Percentiles rank a stretch among this genome's conserved stretches.
Evolutionary conservation across 2,888 invertebrate genomes (phyloP).

Genomic region (Leuctra nigra): DNA sequence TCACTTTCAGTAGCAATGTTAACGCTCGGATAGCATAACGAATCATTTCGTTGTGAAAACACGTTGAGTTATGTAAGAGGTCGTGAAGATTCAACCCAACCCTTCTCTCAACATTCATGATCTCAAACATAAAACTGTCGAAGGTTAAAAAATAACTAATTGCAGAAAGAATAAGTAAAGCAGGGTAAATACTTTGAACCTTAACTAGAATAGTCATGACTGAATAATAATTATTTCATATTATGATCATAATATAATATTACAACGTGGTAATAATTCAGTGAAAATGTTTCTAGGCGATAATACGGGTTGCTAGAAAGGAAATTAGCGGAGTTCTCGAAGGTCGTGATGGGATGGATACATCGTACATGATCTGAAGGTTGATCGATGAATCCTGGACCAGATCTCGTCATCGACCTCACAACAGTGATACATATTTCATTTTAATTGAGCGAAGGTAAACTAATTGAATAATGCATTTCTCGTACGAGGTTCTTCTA

Average conservation of each 20-base stretch:
- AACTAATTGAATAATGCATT: background rate
- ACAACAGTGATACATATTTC: background rate
- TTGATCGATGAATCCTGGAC: slow-evolving; percentile 7
- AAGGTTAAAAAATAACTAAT: background rate
- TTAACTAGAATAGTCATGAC: too few species aligned
- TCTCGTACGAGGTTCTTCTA: background rate
- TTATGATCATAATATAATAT: too few species aligned
- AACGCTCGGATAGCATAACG: too few species aligned
- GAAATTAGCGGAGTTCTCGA: background rate
- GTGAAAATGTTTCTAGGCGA: too few species aligned
- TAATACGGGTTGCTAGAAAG: slow-evolving; percentile 2
- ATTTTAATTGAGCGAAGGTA: background rate
- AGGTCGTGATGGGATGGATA: slow-evolving; percentile 5
- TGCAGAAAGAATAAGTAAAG: background rate
- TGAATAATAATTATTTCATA: too few species aligned
- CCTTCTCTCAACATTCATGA: too few species aligned
- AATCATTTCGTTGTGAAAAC: too few species aligned
- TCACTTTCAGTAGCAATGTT: too few species aligned
- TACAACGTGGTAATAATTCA: too few species aligned
- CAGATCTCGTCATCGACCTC: background rate
- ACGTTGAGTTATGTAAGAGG: too few species aligned
- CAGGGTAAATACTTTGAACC: background rate
- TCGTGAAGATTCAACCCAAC: too few species aligned
- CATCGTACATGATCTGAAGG: background rate
- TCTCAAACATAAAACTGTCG: background rate